Evolutionary conservation across 35 echinoderm and acorn worm genomes (phyloP).

Genomic region (Lytechinus variegatus): DNA sequence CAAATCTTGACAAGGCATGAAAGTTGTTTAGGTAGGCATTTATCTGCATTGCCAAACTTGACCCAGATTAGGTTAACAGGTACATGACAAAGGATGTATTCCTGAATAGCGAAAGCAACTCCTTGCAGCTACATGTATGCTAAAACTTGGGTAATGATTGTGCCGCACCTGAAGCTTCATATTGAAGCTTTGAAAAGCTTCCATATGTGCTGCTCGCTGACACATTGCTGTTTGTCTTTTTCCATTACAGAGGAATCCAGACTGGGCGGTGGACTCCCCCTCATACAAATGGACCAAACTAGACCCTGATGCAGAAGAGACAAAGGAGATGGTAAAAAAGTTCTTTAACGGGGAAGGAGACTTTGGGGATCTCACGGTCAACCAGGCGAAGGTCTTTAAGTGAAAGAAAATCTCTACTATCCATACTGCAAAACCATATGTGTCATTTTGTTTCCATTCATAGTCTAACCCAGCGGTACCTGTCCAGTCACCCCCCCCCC

Average conservation of each 20-base stretch:
- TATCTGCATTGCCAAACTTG: no score
- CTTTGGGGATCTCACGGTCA: slow-evolving; percentile 54
- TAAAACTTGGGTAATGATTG: no score
- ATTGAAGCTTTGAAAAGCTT: no score
- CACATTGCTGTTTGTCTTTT: not conserved
- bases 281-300: slow-evolving; percentile 81
- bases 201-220: not conserved
- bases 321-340: slow-evolving; percentile 71
- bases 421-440: not conserved
- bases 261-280: slow-evolving; percentile 73
- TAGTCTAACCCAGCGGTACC: not conserved
- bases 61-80: no score
- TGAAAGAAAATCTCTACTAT: slow-evolving; percentile 56
- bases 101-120: no score
- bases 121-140: no score
- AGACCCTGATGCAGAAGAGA: slow-evolving; percentile 48
- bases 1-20: no score
- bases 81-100: no score
- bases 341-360: slow-evolving; percentile 74
- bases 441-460: not conserved
- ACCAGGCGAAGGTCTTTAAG: slow-evolving; percentile 74
- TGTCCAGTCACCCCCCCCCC: not conserved
- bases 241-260: slow-evolving; percentile 66
- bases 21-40: no score
- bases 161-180: no score